Evolutionary conservation across 1,140 invertebrate species (phyloP).

Genomic region (Papilio glaucus): DNA sequence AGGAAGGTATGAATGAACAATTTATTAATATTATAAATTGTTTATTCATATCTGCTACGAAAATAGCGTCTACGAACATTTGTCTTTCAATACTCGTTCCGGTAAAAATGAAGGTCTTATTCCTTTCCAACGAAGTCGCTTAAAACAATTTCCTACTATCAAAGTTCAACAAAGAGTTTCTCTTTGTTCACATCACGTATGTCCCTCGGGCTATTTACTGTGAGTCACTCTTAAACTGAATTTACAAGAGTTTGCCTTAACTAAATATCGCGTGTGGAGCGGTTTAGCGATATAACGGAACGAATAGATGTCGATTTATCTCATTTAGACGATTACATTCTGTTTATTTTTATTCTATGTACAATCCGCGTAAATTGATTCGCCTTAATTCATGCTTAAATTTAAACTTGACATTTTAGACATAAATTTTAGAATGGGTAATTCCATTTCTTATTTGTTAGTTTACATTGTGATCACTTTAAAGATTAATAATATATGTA

Average conservation of each 20-base stretch:
- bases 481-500: too few species aligned
- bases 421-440: too few species aligned
- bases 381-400: too few species aligned
- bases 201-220: constrained; percentile 27
- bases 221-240: constrained; percentile 31
- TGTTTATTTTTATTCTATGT: too few species aligned
- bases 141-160: constrained; percentile 22
- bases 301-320: background rate
- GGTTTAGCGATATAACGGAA: constrained; percentile 5
- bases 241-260: constrained; percentile 31
- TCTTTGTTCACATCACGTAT: constrained; percentile 31
- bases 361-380: too few species aligned
- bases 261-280: constrained; percentile 19
- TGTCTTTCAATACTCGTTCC: background rate
- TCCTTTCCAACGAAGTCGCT: background rate
- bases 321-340: background rate
- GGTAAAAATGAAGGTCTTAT: background rate
- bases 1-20: too few species aligned
- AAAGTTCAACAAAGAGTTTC: constrained; percentile 21
- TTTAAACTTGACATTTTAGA: too few species aligned
- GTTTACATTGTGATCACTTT: too few species aligned
- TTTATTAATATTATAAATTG: too few species aligned
- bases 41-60: too few species aligned
- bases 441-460: too few species aligned
- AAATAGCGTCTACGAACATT: background rate